Evolutionary conservation across 2,797 vertebrate species (phyloP), one percentile per base, ranked within the genome.

Genomic region (Gymnodraco acuticeps): DNA sequence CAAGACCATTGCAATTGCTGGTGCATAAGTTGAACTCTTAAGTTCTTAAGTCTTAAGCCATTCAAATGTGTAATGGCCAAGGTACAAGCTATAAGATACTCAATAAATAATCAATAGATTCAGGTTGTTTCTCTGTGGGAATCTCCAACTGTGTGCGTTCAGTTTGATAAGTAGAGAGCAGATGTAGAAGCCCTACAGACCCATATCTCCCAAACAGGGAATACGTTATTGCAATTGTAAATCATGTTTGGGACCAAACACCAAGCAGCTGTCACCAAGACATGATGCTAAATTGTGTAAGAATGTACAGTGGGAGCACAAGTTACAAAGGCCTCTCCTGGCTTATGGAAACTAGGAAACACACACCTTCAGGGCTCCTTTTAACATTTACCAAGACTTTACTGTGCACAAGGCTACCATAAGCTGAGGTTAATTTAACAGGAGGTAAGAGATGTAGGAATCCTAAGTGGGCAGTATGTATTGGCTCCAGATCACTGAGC

Each of bases 371-470:
- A 41, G 23, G 17, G 10, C 14, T 71, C 54, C 61, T 33, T 41
- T 4, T 17, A 61, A 68, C 38, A 63, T 5, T 52, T 51, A 41
- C 10, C 15, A 11, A 42, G n/a, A n/a, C 23, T 78, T 69, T 27
- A 73, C 19, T 47, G 47, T 27, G 3, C 60, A 69, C 53, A 53
- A 17, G 58, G 42, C 64, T 33, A 20, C 58, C 58, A 31, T 64
- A 52, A 63, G 3, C 51, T 53, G 17, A 33, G 17, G 53, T 3
- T 15, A 23, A 13, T 61, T 67, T 47, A 23, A 68, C 47, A 52
- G 46, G 58, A 73, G 62, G 20, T 31, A 20, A 33, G 64, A 63
- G 56, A 70, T 45, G 45, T 17, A 10, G 59, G 52, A 76, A 15
- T 59, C 33, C 27, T 41, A 53, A 31, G 10, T 38, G 20, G n/a